phyloP scores from a whole-genome alignment of 2,113 vertebrate genomes.

The Sarotherodon lohbergeri region DNA sequence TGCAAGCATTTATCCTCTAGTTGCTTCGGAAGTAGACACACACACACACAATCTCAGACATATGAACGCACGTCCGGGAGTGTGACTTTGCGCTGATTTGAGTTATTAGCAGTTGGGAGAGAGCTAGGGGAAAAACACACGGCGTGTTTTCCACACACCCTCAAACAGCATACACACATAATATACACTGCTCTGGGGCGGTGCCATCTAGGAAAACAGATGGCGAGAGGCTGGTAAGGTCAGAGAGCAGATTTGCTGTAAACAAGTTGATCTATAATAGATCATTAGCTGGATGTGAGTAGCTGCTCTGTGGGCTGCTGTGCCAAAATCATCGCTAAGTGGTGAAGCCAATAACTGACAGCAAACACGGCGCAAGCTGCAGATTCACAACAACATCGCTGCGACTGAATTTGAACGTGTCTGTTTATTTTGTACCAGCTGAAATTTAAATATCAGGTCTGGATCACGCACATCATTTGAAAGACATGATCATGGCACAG shows the following conservation, averaged over 20 bases:
- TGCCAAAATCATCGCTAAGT: conserved; percentile 24
- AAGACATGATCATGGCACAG: background rate
- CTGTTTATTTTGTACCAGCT: background rate
- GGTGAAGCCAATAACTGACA: background rate
- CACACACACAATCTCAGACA: background rate
- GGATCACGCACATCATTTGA: background rate
- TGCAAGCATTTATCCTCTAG: conserved; percentile 7
- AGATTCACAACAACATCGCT: background rate
- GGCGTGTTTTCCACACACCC: background rate
- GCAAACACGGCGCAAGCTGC: background rate
- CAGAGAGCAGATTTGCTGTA: conserved; percentile 54
- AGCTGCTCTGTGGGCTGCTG: conserved; percentile 3
- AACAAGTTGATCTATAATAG: conserved; percentile 57
- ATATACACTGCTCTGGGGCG: background rate
- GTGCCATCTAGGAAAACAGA: conserved; percentile 46
- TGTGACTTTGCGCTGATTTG: conserved; percentile 59
- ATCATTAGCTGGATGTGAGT: conserved; percentile 52
- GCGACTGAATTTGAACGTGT: background rate
- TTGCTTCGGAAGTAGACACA: background rate
- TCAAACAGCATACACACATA: background rate
- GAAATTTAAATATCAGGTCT: background rate
- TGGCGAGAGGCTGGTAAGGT: conserved; percentile 38
- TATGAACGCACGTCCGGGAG: background rate
- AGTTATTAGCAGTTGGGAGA: conserved; percentile 55
- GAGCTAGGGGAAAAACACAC: conserved; percentile 15